Evolutionary conservation across 2,797 vertebrate species (phyloP).

Genomic region (Gallinago solitaria): DNA sequence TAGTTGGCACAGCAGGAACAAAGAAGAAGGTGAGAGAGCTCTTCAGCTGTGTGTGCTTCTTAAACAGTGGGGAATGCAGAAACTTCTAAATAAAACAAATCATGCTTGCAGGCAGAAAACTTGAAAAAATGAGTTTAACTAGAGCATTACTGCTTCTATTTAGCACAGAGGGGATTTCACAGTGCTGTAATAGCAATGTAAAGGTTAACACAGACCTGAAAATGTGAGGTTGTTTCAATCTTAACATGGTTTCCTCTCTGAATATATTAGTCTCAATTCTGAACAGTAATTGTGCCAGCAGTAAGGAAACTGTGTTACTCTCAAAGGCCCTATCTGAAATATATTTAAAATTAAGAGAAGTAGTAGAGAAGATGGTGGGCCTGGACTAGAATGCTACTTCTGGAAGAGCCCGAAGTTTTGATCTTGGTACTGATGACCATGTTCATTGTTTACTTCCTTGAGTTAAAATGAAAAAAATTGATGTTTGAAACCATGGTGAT

Average conservation of each 20-base stretch:
- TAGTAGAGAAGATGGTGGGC: not conserved
- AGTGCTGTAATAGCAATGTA: constrained; percentile 7
- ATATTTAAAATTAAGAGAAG: not conserved
- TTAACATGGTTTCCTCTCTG: constrained; percentile 9
- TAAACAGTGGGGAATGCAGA: constrained; percentile 37
- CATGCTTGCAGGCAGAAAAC: not conserved
- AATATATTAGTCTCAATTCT: constrained; percentile 45
- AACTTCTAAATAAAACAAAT: constrained; percentile 64
- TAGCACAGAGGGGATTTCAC: constrained; percentile 42
- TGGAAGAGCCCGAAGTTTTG: not conserved
- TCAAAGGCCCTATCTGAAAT: not conserved
- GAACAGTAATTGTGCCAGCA: not conserved
- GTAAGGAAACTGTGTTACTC: not conserved
- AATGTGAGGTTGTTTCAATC: not conserved
- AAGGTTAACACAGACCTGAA: constrained; percentile 50
- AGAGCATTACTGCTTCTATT: constrained; percentile 36
- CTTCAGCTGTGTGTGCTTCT: not conserved
- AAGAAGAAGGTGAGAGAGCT: not conserved
- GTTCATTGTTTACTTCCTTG: not conserved
- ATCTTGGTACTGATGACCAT: not conserved
- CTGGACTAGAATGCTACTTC: not conserved
- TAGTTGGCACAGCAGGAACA: not conserved
- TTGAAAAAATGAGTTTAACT: constrained; percentile 23
- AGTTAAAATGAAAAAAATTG: not conserved
- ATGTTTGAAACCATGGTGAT: not conserved